These are phyloP conservation scores for Osmerus eperlanus DNA, from an alignment of 2,113 vertebrate species.

Conservation along the genomic window DNA sequence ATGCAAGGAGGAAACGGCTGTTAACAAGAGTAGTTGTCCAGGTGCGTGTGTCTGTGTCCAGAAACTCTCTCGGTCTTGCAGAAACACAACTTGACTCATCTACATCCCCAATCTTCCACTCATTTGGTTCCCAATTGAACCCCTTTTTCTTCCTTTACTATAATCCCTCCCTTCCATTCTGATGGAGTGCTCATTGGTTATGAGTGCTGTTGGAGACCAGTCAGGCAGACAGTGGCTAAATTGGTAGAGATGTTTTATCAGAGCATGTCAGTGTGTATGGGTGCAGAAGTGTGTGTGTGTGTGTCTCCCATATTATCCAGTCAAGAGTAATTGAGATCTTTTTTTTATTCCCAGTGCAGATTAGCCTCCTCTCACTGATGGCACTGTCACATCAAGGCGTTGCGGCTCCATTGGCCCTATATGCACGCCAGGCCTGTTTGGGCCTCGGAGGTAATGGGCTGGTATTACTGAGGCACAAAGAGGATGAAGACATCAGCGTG, in stretches of 20 bases:
- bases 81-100: conserved; percentile 84
- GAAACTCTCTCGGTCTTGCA: conserved; percentile 60
- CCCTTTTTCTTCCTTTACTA: conserved; percentile 60
- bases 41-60: neutral
- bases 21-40: too few relatives aligned
- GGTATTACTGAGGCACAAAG: conserved; percentile 87
- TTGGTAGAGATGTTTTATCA: conserved; percentile 97
- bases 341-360: conserved; percentile 78
- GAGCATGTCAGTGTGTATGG: conserved; percentile 82
- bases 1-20: too few relatives aligned
- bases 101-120: conserved; percentile 87
- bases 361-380: conserved; percentile 86
- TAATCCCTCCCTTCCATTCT: conserved; percentile 51
- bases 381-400: conserved; percentile 86
- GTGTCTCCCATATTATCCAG: conserved; percentile 86
- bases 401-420: conserved; percentile 80
- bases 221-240: conserved; percentile 90
- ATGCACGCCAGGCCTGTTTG: conserved; percentile 88
- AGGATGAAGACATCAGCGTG: conserved; percentile 85
- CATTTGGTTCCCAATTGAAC: conserved; percentile 81
- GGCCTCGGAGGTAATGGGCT: conserved; percentile 85
- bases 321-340: conserved; percentile 88
- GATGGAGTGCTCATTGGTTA: conserved; percentile 92
- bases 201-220: conserved; percentile 81
- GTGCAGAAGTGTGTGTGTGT: conserved; percentile 82